These are phyloP conservation scores for Dolichomitus sp. DNA, from an alignment of 2,888 invertebrate genomes.

Conservation along the genomic window DNA sequence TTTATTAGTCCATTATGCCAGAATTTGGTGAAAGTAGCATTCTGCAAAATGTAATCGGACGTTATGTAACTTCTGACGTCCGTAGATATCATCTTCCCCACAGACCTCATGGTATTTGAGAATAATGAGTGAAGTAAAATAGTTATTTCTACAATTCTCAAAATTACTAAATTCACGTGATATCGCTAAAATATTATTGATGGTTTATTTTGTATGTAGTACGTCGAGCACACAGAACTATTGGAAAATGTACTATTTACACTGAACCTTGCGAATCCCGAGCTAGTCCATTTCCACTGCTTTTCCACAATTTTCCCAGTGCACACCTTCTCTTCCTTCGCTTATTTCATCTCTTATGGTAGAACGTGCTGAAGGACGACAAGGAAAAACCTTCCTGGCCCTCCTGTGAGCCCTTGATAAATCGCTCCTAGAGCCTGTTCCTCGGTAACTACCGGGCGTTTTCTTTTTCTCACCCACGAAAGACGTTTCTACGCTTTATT, in stretches of 20 bases:
- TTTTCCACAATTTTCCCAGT: conserved; percentile 32
- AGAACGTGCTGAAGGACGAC: conserved; percentile 34
- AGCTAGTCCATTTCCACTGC: conserved; percentile 25
- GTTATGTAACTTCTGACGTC: too few relatives aligned
- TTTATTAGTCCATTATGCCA: too few relatives aligned
- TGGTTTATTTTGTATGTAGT: not conserved
- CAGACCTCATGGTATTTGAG: too few relatives aligned
- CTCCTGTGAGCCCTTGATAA: conserved; percentile 69
- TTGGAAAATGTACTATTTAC: conserved; percentile 46
- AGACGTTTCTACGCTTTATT: conserved; percentile 66
- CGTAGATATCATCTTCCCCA: too few relatives aligned
- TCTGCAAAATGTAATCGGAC: too few relatives aligned
- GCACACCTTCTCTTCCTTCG: conserved; percentile 31
- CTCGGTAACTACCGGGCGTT: conserved; percentile 58
- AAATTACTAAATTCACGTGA: not conserved
- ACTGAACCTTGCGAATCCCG: conserved; percentile 55
- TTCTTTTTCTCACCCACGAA: conserved; percentile 60
- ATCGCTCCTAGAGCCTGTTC: conserved; percentile 60
- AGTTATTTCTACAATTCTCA: not conserved
- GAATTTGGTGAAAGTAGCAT: too few relatives aligned
- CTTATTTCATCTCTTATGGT: conserved; percentile 8
- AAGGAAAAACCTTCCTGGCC: conserved; percentile 50
- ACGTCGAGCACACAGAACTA: conserved; percentile 7
- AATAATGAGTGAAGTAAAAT: not conserved
- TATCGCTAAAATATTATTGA: not conserved